These are phyloP conservation scores for Morpho achilles DNA, from an alignment of 2,888 invertebrate genomes.

Conservation along the genomic window DNA sequence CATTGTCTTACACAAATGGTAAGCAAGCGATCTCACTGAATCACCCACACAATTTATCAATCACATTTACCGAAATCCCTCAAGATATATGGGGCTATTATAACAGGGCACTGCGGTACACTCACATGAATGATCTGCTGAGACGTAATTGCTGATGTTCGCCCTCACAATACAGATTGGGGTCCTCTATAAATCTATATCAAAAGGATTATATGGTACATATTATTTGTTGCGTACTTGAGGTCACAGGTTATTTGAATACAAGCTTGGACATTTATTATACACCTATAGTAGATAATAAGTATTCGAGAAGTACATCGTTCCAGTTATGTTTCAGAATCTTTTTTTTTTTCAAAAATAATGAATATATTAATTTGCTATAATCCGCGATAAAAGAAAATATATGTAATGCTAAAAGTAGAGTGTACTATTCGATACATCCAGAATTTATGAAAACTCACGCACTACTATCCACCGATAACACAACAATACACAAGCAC, in stretches of 20 bases:
- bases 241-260: slow-evolving; percentile 1
- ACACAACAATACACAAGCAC: too few relatives aligned
- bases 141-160: slow-evolving; percentile 22
- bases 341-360: too few relatives aligned
- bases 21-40: not conserved
- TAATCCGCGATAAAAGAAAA: too few relatives aligned
- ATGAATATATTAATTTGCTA: too few relatives aligned
- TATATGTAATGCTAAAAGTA: too few relatives aligned
- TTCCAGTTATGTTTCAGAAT: too few relatives aligned
- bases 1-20: not conserved
- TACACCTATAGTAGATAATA: too few relatives aligned
- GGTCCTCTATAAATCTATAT: slow-evolving; percentile 12
- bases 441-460: too few relatives aligned
- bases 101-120: slow-evolving; percentile 9
- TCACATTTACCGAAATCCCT: not conserved
- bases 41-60: not conserved
- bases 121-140: slow-evolving; percentile 13
- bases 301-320: too few relatives aligned
- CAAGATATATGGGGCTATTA: slow-evolving; percentile 5
- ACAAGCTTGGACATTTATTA: not conserved
- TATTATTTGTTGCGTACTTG: slow-evolving; percentile 6
- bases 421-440: too few relatives aligned
- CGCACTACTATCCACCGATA: too few relatives aligned
- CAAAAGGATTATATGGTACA: slow-evolving; percentile 12
- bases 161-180: slow-evolving; percentile 13